Evolutionary conservation across 2,113 vertebrate species (phyloP).

Genomic region (Corythornis vintsioides): DNA sequence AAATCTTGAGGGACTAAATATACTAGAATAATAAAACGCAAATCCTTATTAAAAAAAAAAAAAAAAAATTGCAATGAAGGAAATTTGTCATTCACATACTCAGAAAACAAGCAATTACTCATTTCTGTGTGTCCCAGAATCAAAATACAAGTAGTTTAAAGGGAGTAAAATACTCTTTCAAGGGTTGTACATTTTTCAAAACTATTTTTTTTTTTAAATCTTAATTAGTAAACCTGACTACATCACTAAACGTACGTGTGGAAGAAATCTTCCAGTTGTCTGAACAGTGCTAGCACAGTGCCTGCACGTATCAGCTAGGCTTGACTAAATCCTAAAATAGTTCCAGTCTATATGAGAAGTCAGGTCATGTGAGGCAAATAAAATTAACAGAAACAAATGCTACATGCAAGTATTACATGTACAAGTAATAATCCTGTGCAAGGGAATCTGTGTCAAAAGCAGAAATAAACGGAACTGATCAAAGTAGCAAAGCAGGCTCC

Average conservation of each 20-base stretch:
- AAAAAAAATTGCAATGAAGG: too few relatives aligned
- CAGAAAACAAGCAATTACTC: background rate
- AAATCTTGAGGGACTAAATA: too few relatives aligned
- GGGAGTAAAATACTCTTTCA: background rate
- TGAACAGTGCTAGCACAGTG: background rate
- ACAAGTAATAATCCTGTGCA: background rate
- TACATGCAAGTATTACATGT: background rate
- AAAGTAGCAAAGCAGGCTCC: background rate
- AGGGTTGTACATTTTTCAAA: background rate
- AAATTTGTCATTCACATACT: too few relatives aligned
- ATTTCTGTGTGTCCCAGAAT: background rate
- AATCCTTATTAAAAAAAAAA: too few relatives aligned
- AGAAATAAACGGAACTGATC: background rate
- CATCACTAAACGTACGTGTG: background rate
- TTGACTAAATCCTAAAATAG: background rate
- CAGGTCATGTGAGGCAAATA: background rate
- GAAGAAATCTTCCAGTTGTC: background rate
- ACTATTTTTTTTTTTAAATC: background rate
- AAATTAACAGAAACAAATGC: background rate
- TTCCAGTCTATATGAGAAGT: background rate
- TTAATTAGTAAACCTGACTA: background rate
- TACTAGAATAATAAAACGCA: too few relatives aligned
- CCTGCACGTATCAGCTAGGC: background rate
- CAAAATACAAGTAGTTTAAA: background rate
- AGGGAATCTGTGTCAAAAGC: background rate